Base-by-base conservation (phyloP, 30 jellyfish, hydroid and myxozoan species). In the Rhopilema esculentum region DNA sequence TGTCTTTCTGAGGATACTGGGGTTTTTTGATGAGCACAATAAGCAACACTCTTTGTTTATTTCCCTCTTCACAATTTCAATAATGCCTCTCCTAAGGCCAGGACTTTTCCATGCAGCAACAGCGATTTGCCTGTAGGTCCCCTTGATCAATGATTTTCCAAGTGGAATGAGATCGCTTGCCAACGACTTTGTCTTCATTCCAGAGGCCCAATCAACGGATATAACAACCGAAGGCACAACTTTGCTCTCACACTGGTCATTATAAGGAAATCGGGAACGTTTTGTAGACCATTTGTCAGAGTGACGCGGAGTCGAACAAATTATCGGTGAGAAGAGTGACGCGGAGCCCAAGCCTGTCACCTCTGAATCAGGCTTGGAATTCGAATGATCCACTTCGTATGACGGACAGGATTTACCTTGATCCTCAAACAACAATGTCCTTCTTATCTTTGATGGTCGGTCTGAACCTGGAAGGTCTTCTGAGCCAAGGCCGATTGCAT, bases 121-220 rank as follows among this genome's bases (percentile, higher is more conserved):
- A 16, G 91, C 91, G 22, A 82, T 69, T 22, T 50, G 75, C 61
- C 66, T 68, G 31, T 61, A 82, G 0, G 84, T 82, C 25, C 91
- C 91, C 62, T 28, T 82, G 4, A 67, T n/a, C 53, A 80, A 25
- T 8, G 63, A 20, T 66, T 80, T 80, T 20, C 84, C 83, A n/a
- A 80, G 85, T 74, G 70, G 85, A 74, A 30, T n/a, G 7, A 74
- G 72, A 48, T 74, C 85, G 51, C 25, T 49, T 32, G 9, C 31
- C 31, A 74, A 49, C n/a, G 72, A 16, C 72, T 48, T 33, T 20
- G 0, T 30, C 85, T 48, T 74, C 16, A 27, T 33, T 15, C 85
- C 85, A 0, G 72, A 30, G 19, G 85, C 49, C 85, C 85, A 74
- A 19, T 74, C 72, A 30, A 74, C 85, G 40, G 72, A 19, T 31